phyloP scores from a whole-genome alignment of 2,797 vertebrate genomes.

The Myotis daubentonii region DNA sequence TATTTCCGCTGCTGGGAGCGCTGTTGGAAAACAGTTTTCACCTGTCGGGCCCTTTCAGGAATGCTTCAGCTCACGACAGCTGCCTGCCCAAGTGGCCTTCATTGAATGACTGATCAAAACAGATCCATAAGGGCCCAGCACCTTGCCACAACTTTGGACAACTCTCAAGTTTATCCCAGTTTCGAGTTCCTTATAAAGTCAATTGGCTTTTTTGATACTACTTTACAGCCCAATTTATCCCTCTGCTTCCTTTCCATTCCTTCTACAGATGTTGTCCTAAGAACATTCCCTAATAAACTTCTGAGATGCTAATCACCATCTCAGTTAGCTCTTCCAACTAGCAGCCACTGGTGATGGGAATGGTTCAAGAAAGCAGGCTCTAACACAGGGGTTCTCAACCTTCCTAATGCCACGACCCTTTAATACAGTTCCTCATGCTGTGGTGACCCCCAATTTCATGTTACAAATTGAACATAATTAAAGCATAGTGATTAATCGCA shows the following conservation, averaged over 20 bases:
- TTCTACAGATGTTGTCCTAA: neutral
- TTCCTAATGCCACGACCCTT: too few relatives aligned
- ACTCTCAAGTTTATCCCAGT: neutral
- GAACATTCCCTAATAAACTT: constrained; percentile 23
- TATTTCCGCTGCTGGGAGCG: neutral
- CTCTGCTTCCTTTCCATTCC: constrained; percentile 1
- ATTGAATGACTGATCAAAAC: constrained; percentile 12
- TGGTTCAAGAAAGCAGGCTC: neutral
- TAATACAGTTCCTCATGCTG: too few relatives aligned
- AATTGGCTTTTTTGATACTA: neutral
- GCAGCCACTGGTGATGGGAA: neutral
- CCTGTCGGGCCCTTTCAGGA: constrained; percentile 49
- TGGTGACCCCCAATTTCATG: too few relatives aligned
- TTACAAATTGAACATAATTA: too few relatives aligned
- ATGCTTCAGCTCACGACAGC: constrained; percentile 32
- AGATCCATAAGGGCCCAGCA: neutral
- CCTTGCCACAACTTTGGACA: neutral
- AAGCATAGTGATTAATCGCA: too few relatives aligned
- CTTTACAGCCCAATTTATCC: neutral
- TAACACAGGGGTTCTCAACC: neutral
- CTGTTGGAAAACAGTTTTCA: constrained; percentile 57
- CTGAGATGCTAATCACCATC: neutral
- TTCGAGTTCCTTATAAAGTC: neutral
- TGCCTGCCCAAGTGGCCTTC: neutral
- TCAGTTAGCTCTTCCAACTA: neutral